These are phyloP conservation scores for Agrilus planipennis DNA, from an alignment of 1,140 invertebrate genomes.

Conservation along the genomic window DNA sequence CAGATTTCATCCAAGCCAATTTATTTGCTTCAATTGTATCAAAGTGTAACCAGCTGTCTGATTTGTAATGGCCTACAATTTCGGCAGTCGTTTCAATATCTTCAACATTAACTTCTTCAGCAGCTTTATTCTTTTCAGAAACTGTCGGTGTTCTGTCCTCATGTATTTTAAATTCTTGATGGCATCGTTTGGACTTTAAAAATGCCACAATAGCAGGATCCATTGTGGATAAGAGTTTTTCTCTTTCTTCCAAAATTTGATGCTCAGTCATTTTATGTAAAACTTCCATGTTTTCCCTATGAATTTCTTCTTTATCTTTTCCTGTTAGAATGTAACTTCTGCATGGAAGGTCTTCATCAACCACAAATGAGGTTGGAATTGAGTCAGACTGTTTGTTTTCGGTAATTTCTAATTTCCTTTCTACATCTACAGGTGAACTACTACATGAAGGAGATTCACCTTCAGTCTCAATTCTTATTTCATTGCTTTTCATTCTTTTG, in stretches of 20 bases:
- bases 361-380: conserved; percentile 1
- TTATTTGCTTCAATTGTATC: conserved; percentile 70
- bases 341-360: conserved; percentile 14
- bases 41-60: conserved; percentile 71
- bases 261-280: conserved; percentile 56
- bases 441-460: background rate
- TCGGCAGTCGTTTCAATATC: conserved; percentile 31
- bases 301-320: conserved; percentile 48
- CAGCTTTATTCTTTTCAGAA: conserved; percentile 24
- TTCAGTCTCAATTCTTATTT: conserved; percentile 1
- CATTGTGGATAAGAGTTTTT: conserved; percentile 50
- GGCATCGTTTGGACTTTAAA: conserved; percentile 41
- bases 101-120: conserved; percentile 19
- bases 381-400: background rate
- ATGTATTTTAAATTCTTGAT: conserved; percentile 12
- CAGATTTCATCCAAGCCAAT: conserved; percentile 69
- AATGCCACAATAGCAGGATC: conserved; percentile 55
- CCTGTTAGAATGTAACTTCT: conserved; percentile 43
- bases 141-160: conserved; percentile 23
- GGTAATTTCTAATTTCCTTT: conserved; percentile 8
- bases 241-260: conserved; percentile 64
- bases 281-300: conserved; percentile 58
- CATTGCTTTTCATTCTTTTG: conserved; percentile 20
- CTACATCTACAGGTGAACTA: no score
- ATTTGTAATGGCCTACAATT: conserved; percentile 45